Conservation (phyloP, 2,888 invertebrate genomes). For the Coelopa pilipes region DNA sequence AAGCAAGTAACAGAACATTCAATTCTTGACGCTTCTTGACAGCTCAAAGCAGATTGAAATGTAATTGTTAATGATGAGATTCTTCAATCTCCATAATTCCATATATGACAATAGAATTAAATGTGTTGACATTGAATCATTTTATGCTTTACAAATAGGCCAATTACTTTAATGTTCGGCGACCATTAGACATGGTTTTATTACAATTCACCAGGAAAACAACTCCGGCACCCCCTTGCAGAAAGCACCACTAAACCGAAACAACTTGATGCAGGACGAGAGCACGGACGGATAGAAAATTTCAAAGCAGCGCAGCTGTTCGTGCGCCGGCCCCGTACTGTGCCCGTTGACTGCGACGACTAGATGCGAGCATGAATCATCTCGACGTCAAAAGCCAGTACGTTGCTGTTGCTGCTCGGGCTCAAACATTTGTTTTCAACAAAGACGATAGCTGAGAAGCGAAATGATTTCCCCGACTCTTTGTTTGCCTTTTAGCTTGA, state of each 20-base stretch:
- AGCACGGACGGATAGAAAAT: no score
- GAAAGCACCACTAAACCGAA: constrained; percentile 2
- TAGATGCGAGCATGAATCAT: constrained; percentile 26
- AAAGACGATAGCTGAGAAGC: constrained; percentile 6
- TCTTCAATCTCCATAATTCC: no score
- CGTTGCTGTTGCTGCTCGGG: background rate
- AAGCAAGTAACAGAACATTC: no score
- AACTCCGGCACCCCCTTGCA: background rate
- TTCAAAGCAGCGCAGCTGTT: background rate
- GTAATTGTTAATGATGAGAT: no score
- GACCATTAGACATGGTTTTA: background rate
- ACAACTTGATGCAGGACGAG: constrained; percentile 13
- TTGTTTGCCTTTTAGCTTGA: constrained; percentile 12
- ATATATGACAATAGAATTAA: no score
- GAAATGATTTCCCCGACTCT: background rate
- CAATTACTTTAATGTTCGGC: no score
- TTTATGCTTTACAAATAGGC: no score
- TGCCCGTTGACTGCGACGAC: background rate
- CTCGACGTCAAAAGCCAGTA: constrained; percentile 1
- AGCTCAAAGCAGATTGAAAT: no score
- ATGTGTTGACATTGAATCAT: no score
- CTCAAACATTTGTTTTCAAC: constrained; percentile 5
- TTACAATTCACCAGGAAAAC: background rate
- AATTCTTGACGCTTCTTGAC: no score
- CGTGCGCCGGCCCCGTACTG: constrained; percentile 17